These are phyloP conservation scores for Tetramorium parvispinum DNA, from an alignment of 1,140 invertebrate species.

Conservation along the genomic window DNA sequence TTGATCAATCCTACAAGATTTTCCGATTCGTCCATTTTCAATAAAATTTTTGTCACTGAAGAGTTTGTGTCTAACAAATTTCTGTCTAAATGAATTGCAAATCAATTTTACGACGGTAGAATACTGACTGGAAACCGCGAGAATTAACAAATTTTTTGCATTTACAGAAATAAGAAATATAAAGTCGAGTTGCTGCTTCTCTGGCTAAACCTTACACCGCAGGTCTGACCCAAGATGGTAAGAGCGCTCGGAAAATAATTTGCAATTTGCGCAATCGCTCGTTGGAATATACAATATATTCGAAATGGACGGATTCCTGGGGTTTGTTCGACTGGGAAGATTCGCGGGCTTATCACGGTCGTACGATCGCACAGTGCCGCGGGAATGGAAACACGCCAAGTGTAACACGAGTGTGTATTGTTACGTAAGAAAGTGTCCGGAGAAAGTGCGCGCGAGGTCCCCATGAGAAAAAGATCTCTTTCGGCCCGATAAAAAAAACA, in stretches of 20 bases:
- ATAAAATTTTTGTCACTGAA: no score
- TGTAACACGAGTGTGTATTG: slow-evolving; percentile 51
- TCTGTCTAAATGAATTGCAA: no score
- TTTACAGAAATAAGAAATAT: not conserved
- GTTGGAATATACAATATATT: not conserved
- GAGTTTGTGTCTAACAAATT: no score
- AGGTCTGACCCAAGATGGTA: not conserved
- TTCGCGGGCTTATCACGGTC: slow-evolving; percentile 40
- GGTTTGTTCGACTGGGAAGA: slow-evolving; percentile 18
- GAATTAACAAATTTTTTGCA: not conserved
- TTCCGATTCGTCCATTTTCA: no score
- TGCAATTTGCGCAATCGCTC: not conserved
- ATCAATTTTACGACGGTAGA: no score
- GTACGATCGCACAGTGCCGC: slow-evolving; percentile 11
- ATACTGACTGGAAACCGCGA: not conserved
- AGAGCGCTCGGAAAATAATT: not conserved
- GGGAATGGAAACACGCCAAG: slow-evolving; percentile 53
- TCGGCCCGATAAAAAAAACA: slow-evolving; percentile 18
- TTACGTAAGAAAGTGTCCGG: slow-evolving; percentile 49
- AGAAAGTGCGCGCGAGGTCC: slow-evolving; percentile 23
- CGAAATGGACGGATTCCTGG: not conserved
- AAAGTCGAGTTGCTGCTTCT: not conserved
- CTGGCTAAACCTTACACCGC: not conserved
- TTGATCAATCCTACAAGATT: no score
- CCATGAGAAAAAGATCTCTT: slow-evolving; percentile 16